Conservation (phyloP, 2,888 invertebrate genomes). For the Chrysotoxum bicinctum region DNA sequence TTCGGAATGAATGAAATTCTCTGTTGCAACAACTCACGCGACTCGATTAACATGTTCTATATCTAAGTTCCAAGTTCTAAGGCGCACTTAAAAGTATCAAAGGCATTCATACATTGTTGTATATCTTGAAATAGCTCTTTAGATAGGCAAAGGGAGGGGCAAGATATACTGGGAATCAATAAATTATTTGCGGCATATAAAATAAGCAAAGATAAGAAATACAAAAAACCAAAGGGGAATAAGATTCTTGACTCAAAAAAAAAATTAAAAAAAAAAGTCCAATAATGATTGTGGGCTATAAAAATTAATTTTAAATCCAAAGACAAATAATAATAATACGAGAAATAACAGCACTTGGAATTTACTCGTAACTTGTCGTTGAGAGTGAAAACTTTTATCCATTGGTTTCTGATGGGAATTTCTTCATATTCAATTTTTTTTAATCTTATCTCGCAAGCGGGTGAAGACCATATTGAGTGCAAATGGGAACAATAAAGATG, state of each 20-base stretch:
- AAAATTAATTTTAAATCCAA: conserved; percentile 27
- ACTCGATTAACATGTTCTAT: conserved; percentile 51
- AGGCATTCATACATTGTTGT: conserved; percentile 15
- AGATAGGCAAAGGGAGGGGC: not conserved
- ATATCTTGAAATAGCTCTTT: not conserved
- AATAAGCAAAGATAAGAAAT: not conserved
- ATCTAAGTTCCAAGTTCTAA: conserved; percentile 13
- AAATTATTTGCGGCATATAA: conserved; percentile 9
- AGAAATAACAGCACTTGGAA: not conserved
- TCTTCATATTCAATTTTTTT: not conserved
- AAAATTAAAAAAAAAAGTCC: conserved; percentile 4
- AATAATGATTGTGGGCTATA: conserved; percentile 21
- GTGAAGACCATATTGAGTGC: conserved; percentile 29
- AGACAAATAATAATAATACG: conserved; percentile 14
- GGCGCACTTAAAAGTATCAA: conserved; percentile 17
- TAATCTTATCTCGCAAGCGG: conserved; percentile 20
- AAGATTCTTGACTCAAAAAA: not conserved
- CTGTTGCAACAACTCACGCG: conserved; percentile 43
- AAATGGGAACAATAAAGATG: conserved; percentile 53
- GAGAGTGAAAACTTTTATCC: conserved; percentile 8
- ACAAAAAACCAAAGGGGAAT: not conserved
- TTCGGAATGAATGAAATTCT: conserved; percentile 54
- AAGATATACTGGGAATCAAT: conserved; percentile 8
- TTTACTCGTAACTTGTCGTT: not conserved
- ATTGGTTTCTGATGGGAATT: not conserved